Conservation (phyloP, 35 echinoderm and acorn worm species). For the Heliocidaris erythrogramma region DNA sequence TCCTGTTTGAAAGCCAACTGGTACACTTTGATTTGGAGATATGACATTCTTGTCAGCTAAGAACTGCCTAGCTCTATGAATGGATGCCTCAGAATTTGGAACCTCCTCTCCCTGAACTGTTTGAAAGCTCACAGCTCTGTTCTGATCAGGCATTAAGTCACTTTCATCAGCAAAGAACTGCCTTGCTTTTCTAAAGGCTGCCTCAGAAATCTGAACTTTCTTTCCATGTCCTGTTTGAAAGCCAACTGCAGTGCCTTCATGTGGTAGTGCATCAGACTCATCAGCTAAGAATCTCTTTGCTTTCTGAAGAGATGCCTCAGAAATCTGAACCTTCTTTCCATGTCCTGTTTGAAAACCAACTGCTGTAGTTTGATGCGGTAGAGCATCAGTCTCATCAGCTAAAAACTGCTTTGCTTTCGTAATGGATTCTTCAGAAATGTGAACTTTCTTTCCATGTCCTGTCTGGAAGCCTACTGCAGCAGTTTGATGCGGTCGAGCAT, state of each 20-base stretch:
- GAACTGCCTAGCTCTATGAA: neutral
- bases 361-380: neutral
- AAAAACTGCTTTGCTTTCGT: neutral
- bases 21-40: neutral
- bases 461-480: constrained; percentile 50
- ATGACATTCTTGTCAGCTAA: neutral
- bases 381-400: neutral
- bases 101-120: neutral
- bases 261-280: neutral
- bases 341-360: neutral
- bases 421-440: constrained; percentile 46
- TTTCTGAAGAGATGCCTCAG: constrained; percentile 51
- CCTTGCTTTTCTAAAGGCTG: constrained; percentile 8
- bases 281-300: constrained; percentile 53
- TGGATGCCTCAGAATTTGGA: neutral
- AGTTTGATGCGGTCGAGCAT: neutral
- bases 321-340: constrained; percentile 52
- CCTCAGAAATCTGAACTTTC: constrained; percentile 33
- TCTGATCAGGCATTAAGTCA: neutral
- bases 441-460: constrained; percentile 57
- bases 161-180: neutral
- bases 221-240: constrained; percentile 55
- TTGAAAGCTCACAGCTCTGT: neutral
- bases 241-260: constrained; percentile 13
- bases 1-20: neutral